These are phyloP conservation scores for Cyclargus thomasi DNA, from an alignment of 1,140 invertebrate species.

Conservation along the genomic window DNA sequence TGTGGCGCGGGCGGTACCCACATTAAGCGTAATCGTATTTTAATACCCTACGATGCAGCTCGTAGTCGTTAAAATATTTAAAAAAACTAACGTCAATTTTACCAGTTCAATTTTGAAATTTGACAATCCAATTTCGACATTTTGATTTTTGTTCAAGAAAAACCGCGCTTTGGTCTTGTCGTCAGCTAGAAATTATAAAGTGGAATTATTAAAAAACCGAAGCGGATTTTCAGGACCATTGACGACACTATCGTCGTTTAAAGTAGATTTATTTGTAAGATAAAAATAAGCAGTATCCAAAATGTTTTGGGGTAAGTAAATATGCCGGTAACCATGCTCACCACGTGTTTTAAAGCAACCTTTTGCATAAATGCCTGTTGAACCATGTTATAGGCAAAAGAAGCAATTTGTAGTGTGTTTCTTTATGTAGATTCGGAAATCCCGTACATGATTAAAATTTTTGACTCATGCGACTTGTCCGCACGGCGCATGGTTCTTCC, in stretches of 20 bases:
- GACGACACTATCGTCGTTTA: background rate
- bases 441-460: background rate
- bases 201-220: background rate
- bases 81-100: background rate
- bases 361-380: background rate
- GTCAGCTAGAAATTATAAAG: background rate
- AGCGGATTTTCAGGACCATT: background rate
- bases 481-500: background rate
- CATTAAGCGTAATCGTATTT: too few relatives aligned
- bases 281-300: background rate
- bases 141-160: background rate
- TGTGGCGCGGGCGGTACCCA: too few relatives aligned
- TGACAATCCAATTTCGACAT: background rate
- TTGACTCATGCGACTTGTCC: background rate
- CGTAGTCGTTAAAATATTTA: too few relatives aligned
- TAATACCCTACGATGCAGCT: too few relatives aligned
- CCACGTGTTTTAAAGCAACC: conserved; percentile 49
- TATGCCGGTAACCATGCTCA: conserved; percentile 37
- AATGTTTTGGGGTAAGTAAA: conserved; percentile 69
- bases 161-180: conserved; percentile 1
- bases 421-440: background rate
- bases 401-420: background rate
- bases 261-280: background rate
- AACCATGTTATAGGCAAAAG: background rate
- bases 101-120: background rate